These are phyloP conservation scores for Venustaconcha ellipsiformis DNA, from an alignment of 1,140 invertebrate species.

Conservation along the genomic window DNA sequence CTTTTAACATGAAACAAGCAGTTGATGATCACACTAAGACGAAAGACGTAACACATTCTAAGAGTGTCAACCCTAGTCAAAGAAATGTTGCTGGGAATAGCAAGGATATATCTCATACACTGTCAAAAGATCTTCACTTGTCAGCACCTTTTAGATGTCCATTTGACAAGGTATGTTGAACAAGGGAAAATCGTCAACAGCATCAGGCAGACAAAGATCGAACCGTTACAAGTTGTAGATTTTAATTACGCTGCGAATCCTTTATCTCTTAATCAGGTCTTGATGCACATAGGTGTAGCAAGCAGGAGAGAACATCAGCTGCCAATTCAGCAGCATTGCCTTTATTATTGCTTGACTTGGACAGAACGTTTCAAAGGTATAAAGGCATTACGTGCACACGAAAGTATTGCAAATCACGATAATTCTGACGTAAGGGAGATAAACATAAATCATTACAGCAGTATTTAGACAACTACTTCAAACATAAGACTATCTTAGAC, in stretches of 20 bases:
- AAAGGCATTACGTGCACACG: neutral
- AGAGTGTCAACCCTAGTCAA: too few species aligned
- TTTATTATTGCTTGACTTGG: neutral
- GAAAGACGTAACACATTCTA: too few species aligned
- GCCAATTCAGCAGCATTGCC: neutral
- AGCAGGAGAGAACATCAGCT: neutral
- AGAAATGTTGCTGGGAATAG: too few species aligned
- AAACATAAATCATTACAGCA: neutral
- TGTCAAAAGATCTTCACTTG: too few species aligned
- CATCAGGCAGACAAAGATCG: neutral
- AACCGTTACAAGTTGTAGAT: neutral
- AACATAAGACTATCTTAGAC: neutral
- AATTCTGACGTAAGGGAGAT: constrained; percentile 4
- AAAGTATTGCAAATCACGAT: neutral
- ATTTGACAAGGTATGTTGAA: constrained; percentile 2
- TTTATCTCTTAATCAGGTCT: constrained; percentile 1
- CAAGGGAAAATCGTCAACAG: neutral
- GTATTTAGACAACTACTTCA: constrained; percentile 8
- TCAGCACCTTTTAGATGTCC: neutral
- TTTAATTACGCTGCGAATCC: constrained; percentile 5
- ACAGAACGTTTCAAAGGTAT: neutral
- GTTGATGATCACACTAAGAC: too few species aligned
- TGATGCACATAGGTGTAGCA: neutral
- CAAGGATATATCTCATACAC: too few species aligned
- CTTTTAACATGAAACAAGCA: too few species aligned